Evolutionary conservation across 2,113 vertebrate genomes (phyloP).

Genomic region (Opisthocomus hoazin): DNA sequence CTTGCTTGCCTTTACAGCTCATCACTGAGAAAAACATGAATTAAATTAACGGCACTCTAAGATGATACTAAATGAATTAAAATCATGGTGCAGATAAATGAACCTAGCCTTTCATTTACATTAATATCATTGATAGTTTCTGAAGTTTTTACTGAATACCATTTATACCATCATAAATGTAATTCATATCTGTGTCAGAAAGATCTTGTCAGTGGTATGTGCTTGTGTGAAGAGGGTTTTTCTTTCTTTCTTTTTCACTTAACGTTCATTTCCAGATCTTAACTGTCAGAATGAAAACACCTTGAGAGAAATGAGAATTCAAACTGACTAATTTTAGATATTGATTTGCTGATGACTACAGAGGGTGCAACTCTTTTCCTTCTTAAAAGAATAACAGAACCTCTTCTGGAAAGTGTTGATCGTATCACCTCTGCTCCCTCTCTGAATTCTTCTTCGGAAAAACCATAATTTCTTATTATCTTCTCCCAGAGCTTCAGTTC

Average conservation of each 20-base stretch:
- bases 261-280: background rate
- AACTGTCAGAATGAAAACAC: background rate
- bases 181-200: background rate
- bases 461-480: background rate
- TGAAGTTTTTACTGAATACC: background rate
- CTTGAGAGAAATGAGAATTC: background rate
- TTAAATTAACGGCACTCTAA: background rate
- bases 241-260: background rate
- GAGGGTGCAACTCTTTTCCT: background rate
- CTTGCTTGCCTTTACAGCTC: background rate
- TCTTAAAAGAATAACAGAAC: background rate
- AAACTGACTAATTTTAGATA: background rate
- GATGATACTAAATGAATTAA: background rate
- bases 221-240: background rate
- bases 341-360: background rate
- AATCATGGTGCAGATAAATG: background rate
- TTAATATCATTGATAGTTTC: background rate
- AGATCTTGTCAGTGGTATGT: background rate
- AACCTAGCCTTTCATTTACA: background rate
- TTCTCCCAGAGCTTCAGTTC: background rate
- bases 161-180: background rate
- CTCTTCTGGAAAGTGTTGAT: background rate
- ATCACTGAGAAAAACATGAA: background rate
- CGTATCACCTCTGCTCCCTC: background rate
- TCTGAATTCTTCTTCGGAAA: background rate